These are phyloP conservation scores for Cherax quadricarinatus DNA, from an alignment of 1,140 invertebrate genomes.

Conservation along the genomic window DNA sequence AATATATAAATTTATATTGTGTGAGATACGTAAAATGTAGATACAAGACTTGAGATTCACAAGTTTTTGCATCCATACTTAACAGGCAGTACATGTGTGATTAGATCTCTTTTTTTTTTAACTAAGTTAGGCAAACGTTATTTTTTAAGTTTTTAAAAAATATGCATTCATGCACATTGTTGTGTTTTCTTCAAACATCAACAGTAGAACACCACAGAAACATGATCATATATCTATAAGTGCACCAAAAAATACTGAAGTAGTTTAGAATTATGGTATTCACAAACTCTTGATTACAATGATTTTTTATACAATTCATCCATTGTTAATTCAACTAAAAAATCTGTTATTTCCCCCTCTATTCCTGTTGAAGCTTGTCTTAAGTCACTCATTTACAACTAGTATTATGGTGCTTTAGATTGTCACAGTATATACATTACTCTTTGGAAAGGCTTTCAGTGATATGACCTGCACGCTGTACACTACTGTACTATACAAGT, in stretches of 20 bases:
- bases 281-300: neutral
- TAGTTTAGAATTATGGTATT: neutral
- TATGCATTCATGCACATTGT: neutral
- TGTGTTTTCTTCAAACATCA: neutral
- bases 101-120: neutral
- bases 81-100: conserved; percentile 19
- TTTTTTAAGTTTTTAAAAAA: neutral
- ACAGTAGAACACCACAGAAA: neutral
- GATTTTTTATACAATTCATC: neutral
- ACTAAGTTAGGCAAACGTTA: neutral
- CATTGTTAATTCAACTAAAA: neutral
- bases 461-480: conserved; percentile 32
- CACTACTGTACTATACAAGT: neutral
- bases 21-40: neutral
- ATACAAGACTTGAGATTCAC: neutral
- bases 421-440: conserved; percentile 58
- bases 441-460: conserved; percentile 50
- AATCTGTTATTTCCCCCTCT: neutral
- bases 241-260: neutral
- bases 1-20: neutral
- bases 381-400: neutral
- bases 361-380: neutral
- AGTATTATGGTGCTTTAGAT: conserved; percentile 45
- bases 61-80: conserved; percentile 3
- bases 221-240: neutral